Conservation (phyloP, 2,888 invertebrate genomes). For the Troides oblongomaculatus region DNA sequence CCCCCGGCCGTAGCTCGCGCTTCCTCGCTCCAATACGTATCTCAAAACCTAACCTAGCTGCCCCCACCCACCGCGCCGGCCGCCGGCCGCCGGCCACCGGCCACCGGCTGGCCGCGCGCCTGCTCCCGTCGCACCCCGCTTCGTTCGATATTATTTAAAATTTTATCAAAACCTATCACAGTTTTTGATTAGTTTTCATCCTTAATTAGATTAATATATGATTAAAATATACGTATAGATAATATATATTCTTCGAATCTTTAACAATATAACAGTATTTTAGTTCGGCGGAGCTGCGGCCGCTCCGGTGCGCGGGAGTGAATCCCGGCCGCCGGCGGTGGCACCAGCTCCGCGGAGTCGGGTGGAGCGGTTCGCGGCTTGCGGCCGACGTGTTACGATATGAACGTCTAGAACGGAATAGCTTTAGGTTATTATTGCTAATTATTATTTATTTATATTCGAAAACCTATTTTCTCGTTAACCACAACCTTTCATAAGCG, state of each 20-base stretch:
- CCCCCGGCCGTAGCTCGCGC: slow-evolving; percentile 41
- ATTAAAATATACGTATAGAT: slow-evolving; percentile 79
- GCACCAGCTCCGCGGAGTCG: slow-evolving; percentile 7
- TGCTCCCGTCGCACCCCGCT: slow-evolving; percentile 34
- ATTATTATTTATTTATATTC: slow-evolving; percentile 67
- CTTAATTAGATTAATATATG: slow-evolving; percentile 78
- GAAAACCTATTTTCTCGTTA: slow-evolving; percentile 76
- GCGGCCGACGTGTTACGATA: slow-evolving; percentile 51
- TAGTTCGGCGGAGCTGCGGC: slow-evolving; percentile 62
- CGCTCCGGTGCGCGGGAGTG: slow-evolving; percentile 35
- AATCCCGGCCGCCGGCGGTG: slow-evolving; percentile 1
- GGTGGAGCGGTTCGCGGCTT: slow-evolving; percentile 12
- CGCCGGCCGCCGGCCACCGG: slow-evolving; percentile 6
- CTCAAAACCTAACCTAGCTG: slow-evolving; percentile 68
- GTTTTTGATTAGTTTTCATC: slow-evolving; percentile 80
- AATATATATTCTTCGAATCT: slow-evolving; percentile 75
- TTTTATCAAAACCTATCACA: slow-evolving; percentile 81
- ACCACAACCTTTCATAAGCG: slow-evolving; percentile 81
- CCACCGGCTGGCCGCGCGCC: slow-evolving; percentile 23
- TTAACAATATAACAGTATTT: slow-evolving; percentile 79
- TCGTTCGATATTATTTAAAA: slow-evolving; percentile 65
- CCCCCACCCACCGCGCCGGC: slow-evolving; percentile 33
- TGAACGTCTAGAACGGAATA: slow-evolving; percentile 71
- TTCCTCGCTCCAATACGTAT: slow-evolving; percentile 55
- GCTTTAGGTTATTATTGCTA: slow-evolving; percentile 78